Evolutionary conservation across 2,797 vertebrate genomes (phyloP).

Genomic region (Urophycis tenuis): DNA sequence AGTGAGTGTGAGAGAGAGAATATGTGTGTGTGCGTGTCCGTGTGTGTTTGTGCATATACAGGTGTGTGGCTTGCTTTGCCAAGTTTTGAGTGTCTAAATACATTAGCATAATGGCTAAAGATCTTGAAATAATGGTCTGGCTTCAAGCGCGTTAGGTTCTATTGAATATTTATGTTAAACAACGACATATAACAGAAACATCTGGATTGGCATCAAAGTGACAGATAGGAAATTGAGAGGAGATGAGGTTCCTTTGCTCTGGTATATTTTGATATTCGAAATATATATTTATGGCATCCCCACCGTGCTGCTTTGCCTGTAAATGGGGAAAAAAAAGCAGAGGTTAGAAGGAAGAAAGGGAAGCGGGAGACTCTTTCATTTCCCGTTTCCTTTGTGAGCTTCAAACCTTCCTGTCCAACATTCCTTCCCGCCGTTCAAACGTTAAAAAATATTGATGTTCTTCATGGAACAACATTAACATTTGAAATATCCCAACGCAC

Average conservation of each 20-base stretch:
- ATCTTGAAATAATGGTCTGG: constrained; percentile 36
- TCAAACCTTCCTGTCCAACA: constrained; percentile 27
- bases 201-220: constrained; percentile 44
- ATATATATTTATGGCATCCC: constrained; percentile 22
- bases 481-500: background rate
- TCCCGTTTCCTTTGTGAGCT: constrained; percentile 33
- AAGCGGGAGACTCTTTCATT: constrained; percentile 48
- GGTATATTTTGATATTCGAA: constrained; percentile 39
- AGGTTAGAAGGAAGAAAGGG: constrained; percentile 29
- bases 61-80: constrained; percentile 40
- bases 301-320: constrained; percentile 11
- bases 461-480: background rate
- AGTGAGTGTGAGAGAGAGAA: background rate
- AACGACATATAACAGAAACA: constrained; percentile 42
- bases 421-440: constrained; percentile 18
- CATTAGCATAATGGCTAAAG: constrained; percentile 59
- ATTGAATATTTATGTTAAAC: constrained; percentile 53
- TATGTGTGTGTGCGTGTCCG: background rate
- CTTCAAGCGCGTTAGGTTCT: constrained; percentile 27
- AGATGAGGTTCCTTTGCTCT: constrained; percentile 44
- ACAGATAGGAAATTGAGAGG: constrained; percentile 51
- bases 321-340: constrained; percentile 20
- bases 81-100: constrained; percentile 49
- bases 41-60: constrained; percentile 21
- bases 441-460: background rate